Percentiles rank a stretch among this genome's conserved stretches.
Conservation (phyloP, 2,888 invertebrate species). For the Euplagia quadripunctaria region DNA sequence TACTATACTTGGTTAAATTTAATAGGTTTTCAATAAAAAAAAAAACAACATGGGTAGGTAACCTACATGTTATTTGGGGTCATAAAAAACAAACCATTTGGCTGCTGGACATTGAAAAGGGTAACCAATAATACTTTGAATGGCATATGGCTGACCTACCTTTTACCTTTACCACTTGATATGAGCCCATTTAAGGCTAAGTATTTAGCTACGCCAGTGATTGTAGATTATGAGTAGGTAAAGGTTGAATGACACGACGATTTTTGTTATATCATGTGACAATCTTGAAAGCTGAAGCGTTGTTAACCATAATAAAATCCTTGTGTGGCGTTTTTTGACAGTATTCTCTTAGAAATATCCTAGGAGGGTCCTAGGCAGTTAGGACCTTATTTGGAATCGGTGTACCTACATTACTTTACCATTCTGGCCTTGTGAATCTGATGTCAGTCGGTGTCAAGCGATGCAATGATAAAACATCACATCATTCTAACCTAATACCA, state of each 20-base stretch:
- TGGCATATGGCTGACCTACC: neutral
- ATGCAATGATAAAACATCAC: neutral
- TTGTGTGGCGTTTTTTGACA: too few relatives aligned
- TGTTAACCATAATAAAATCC: neutral
- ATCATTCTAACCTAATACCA: neutral
- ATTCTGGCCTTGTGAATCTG: neutral
- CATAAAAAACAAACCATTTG: neutral
- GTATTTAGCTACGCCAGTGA: neutral
- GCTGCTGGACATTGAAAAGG: neutral
- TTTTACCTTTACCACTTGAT: neutral
- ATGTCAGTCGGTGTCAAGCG: neutral
- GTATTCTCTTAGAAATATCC: too few relatives aligned
- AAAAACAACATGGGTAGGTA: neutral
- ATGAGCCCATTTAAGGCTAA: neutral
- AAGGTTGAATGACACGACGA: neutral
- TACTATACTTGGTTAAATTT: too few relatives aligned
- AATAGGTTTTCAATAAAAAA: too few relatives aligned
- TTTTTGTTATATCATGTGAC: neutral
- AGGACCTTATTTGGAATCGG: neutral
- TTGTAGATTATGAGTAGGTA: neutral
- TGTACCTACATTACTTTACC: neutral
- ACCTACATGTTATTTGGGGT: neutral
- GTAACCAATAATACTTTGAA: neutral
- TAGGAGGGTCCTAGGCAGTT: too few relatives aligned
- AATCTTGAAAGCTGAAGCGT: neutral